Evolutionary conservation across 1,140 invertebrate species (phyloP).

Genomic region (Trichogramma pretiosum): DNA sequence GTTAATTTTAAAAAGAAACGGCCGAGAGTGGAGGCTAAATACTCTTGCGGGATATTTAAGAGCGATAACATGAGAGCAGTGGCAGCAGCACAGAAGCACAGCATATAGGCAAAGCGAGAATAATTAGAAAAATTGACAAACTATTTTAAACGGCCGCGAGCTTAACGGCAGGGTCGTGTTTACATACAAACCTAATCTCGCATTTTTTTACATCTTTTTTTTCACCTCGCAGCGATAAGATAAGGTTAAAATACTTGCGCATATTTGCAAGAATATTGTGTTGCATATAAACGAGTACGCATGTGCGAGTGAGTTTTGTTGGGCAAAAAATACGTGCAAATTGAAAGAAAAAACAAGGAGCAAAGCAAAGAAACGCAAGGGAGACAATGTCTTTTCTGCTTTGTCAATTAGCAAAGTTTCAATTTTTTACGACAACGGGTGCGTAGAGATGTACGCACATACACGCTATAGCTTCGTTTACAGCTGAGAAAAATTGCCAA

Average conservation of each 20-base stretch:
- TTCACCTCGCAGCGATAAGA: constrained; percentile 16
- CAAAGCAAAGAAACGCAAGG: too few relatives aligned
- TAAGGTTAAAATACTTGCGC: too few relatives aligned
- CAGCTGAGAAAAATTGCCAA: constrained; percentile 41
- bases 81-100: background rate
- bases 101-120: constrained; percentile 2
- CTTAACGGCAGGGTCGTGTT: constrained; percentile 10
- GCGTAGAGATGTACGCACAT: too few relatives aligned
- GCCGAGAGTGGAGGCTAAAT: too few relatives aligned
- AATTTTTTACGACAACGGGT: constrained; percentile 28
- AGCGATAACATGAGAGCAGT: background rate
- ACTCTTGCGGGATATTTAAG: too few relatives aligned
- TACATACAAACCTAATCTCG: too few relatives aligned
- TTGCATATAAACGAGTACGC: background rate
- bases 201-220: too few relatives aligned
- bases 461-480: constrained; percentile 40
- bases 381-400: constrained; percentile 31
- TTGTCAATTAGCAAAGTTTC: constrained; percentile 32
- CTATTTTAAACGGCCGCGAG: constrained; percentile 5
- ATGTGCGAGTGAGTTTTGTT: background rate
- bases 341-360: too few relatives aligned
- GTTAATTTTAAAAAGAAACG: too few relatives aligned
- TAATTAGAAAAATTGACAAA: constrained; percentile 13
- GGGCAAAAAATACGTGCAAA: constrained; percentile 1
- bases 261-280: constrained; percentile 10